Conservation (phyloP, 2,888 invertebrate species). For the Acanthopleura granulata region DNA sequence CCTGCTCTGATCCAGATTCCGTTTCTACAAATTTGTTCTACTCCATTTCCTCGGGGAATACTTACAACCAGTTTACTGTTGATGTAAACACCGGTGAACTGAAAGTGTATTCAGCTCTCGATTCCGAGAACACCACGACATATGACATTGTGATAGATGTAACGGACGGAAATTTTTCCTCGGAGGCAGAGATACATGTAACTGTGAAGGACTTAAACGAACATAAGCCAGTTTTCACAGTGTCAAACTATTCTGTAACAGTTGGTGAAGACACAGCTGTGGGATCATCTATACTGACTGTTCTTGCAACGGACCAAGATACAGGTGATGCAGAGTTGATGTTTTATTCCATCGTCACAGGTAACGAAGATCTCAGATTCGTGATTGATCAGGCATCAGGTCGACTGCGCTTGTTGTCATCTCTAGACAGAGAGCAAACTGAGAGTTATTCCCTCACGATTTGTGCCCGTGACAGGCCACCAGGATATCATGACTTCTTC, state of each 20-base stretch:
- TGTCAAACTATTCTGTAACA: conserved; percentile 30
- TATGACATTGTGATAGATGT: background rate
- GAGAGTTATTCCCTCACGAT: conserved; percentile 31
- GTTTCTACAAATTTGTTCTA: conserved; percentile 2
- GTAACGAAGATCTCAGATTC: background rate
- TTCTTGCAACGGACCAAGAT: conserved; percentile 43
- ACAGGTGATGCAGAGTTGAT: conserved; percentile 29
- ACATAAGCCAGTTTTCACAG: conserved; percentile 28
- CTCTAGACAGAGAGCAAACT: conserved; percentile 42
- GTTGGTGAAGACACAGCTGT: conserved; percentile 35
- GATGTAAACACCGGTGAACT: conserved; percentile 22
- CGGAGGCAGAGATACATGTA: background rate
- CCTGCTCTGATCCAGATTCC: conserved; percentile 19
- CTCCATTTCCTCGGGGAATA: conserved; percentile 16
- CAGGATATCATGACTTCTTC: background rate
- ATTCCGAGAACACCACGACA: background rate
- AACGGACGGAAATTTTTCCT: background rate
- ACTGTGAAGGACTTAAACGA: background rate
- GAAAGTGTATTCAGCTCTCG: background rate
- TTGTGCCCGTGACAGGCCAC: background rate
- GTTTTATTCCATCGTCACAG: conserved; percentile 28
- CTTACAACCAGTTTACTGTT: conserved; percentile 9
- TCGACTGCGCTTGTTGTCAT: conserved; percentile 29
- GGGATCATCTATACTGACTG: conserved; percentile 28
- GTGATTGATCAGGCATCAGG: conserved; percentile 33